Conservation (phyloP, 2,888 invertebrate genomes). For the Melieria omissa region DNA sequence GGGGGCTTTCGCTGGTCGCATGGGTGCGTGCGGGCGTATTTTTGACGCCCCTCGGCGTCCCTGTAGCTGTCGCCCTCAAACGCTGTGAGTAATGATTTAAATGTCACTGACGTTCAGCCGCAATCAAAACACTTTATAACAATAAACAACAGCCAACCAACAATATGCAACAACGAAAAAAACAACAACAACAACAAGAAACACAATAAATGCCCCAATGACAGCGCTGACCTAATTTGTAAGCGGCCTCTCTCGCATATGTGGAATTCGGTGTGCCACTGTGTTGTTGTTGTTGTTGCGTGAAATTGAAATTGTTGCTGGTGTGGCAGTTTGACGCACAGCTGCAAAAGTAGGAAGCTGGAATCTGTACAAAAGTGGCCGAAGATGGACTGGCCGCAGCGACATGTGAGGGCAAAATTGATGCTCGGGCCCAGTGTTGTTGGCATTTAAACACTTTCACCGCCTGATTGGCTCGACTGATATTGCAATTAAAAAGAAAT, state of each 20-base stretch:
- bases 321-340: too few species aligned
- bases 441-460: too few species aligned
- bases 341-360: too few species aligned
- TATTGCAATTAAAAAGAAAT: too few species aligned
- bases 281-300: not conserved
- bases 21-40: not conserved
- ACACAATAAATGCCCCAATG: conserved; percentile 33
- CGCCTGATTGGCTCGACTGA: too few species aligned
- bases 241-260: not conserved
- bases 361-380: too few species aligned
- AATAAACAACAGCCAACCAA: not conserved
- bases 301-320: too few species aligned
- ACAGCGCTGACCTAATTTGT: conserved; percentile 35
- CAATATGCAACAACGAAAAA: too few species aligned
- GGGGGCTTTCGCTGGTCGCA: not conserved
- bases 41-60: not conserved
- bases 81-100: conserved; percentile 43
- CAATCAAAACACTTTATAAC: conserved; percentile 40
- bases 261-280: not conserved
- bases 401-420: too few species aligned
- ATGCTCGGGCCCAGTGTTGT: too few species aligned
- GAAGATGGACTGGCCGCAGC: too few species aligned
- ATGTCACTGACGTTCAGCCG: conserved; percentile 44
- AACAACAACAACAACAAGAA: conserved; percentile 38
- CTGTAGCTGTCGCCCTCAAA: conserved; percentile 9